A percentile compares a stretch with the other conserved stretches of the same genome.
Evolutionary conservation across 2,888 invertebrate genomes (phyloP).

Genomic region (Bhutanitis thaidina): DNA sequence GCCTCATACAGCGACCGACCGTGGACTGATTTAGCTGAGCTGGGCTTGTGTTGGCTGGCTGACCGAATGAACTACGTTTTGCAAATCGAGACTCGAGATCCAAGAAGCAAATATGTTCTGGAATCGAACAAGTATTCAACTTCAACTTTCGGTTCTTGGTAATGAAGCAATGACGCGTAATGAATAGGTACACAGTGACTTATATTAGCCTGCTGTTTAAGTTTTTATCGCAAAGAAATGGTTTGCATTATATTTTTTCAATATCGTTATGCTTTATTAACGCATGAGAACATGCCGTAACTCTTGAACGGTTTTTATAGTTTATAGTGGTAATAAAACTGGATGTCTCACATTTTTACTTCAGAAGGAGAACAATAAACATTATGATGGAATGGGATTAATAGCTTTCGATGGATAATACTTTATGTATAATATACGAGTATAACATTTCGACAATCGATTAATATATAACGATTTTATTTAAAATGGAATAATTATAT

Average conservation of each 20-base stretch:
- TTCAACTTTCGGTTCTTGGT: neutral
- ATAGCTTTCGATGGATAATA: slow-evolving; percentile 11
- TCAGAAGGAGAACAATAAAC: slow-evolving; percentile 15
- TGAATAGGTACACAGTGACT: neutral
- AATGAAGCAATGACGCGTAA: too few species aligned
- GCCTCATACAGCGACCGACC: slow-evolving; percentile 41
- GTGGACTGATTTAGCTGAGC: slow-evolving; percentile 44
- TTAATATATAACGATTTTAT: too few species aligned
- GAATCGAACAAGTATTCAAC: slow-evolving; percentile 3
- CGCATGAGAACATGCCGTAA: slow-evolving; percentile 4
- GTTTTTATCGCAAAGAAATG: slow-evolving; percentile 3
- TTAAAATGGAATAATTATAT: too few species aligned
- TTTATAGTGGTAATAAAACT: slow-evolving; percentile 19
- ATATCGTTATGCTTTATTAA: neutral
- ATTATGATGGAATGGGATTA: slow-evolving; percentile 16
- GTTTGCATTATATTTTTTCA: slow-evolving; percentile 4
- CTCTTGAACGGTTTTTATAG: slow-evolving; percentile 15
- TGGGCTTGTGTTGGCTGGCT: slow-evolving; percentile 27
- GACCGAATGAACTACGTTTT: slow-evolving; percentile 24
- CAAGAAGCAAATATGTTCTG: slow-evolving; percentile 16
- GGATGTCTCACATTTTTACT: slow-evolving; percentile 16
- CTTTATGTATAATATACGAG: neutral
- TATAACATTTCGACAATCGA: too few species aligned
- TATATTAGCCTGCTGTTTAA: neutral
- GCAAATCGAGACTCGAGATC: slow-evolving; percentile 20